A percentile compares a stretch with the other conserved stretches of the same genome.
These are phyloP conservation scores for Cirrhinus molitorella DNA, from an alignment of 2,797 vertebrate genomes.

Conservation along the genomic window DNA sequence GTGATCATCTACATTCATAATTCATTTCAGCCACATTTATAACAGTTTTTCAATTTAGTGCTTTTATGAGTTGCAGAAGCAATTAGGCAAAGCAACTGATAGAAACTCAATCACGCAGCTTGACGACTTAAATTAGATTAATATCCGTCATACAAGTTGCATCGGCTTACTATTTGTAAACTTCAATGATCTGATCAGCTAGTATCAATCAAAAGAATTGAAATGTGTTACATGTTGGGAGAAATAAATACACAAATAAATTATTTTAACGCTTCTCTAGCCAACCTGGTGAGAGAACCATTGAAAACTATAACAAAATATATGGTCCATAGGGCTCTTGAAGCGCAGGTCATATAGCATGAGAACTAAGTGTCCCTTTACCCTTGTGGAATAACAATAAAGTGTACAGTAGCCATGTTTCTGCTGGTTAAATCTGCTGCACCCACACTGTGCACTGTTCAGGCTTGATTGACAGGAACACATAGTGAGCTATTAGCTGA, in stretches of 20 bases:
- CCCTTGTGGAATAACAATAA: constrained; percentile 36
- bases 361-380: constrained; percentile 34
- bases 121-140: constrained; percentile 41
- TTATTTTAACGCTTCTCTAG: neutral
- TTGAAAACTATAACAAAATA: neutral
- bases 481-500: constrained; percentile 71
- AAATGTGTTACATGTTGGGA: neutral
- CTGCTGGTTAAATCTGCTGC: constrained; percentile 35
- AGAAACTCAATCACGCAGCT: constrained; percentile 35
- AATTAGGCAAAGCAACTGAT: constrained; percentile 56
- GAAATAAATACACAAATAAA: neutral
- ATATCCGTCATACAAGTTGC: constrained; percentile 39
- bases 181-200: neutral
- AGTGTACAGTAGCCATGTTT: constrained; percentile 37
- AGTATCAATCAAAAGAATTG: neutral
- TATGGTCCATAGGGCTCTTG: constrained; percentile 21
- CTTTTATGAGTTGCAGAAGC: constrained; percentile 57
- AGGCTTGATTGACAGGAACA: constrained; percentile 73
- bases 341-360: constrained; percentile 28
- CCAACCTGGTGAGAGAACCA: neutral
- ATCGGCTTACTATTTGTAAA: constrained; percentile 28
- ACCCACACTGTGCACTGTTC: constrained; percentile 58
- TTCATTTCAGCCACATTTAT: constrained; percentile 57
- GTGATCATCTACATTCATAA: constrained; percentile 59
- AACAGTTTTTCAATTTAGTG: constrained; percentile 58